These are phyloP conservation scores for Trichoplusia ni DNA, from an alignment of 1,140 invertebrate species.

Conservation along the genomic window DNA sequence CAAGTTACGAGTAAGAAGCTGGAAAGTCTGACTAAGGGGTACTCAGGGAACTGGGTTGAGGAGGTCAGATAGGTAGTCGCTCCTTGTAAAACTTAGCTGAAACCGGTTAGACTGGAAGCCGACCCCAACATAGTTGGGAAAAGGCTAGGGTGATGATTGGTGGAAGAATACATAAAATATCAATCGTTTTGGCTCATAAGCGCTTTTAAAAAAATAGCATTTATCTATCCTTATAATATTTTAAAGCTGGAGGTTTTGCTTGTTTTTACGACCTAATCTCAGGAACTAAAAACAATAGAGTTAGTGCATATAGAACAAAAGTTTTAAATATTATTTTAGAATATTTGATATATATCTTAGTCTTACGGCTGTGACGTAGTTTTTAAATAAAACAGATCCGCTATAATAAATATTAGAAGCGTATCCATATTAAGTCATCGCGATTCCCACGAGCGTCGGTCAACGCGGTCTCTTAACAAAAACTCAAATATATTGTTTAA, in stretches of 20 bases:
- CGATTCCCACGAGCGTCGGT: constrained; percentile 34
- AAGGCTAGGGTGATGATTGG: not conserved
- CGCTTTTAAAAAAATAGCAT: too few relatives aligned
- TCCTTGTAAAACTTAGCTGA: not conserved
- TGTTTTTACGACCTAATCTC: too few relatives aligned
- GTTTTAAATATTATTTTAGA: too few relatives aligned
- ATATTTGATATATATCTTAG: too few relatives aligned
- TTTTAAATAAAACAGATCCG: not conserved
- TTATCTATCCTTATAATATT: too few relatives aligned
- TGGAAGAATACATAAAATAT: too few relatives aligned
- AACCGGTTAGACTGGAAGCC: not conserved
- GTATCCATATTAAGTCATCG: constrained; percentile 23
- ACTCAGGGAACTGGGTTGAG: not conserved
- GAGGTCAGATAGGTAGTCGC: not conserved
- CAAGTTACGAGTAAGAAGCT: not conserved
- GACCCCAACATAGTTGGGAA: not conserved
- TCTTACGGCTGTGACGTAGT: too few relatives aligned
- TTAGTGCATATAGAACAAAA: too few relatives aligned
- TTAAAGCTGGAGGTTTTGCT: too few relatives aligned
- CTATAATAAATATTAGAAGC: not conserved
- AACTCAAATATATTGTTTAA: constrained; percentile 6
- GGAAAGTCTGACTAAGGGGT: not conserved
- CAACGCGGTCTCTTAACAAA: constrained; percentile 24
- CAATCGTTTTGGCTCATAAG: too few relatives aligned
- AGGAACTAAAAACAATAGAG: too few relatives aligned